phyloP scores from a whole-genome alignment of 2,113 vertebrate genomes.

The Meriones unguiculatus region DNA sequence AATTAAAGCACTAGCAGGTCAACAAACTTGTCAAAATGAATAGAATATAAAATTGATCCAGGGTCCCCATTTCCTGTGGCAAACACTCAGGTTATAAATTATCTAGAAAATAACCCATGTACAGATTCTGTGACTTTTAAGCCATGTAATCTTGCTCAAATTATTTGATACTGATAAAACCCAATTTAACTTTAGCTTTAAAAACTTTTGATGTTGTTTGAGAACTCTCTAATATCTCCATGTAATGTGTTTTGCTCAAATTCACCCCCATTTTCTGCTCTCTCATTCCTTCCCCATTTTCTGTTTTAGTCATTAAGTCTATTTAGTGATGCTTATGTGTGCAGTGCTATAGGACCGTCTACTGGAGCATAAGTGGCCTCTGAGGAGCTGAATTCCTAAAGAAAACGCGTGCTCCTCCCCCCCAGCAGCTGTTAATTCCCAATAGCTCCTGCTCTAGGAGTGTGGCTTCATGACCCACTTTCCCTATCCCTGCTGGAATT shows the following conservation, averaged over 20 bases:
- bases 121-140: not conserved
- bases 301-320: not conserved
- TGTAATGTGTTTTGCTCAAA: not conserved
- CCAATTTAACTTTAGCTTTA: not conserved
- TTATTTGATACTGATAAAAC: not conserved
- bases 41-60: not conserved
- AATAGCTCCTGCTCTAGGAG: not conserved
- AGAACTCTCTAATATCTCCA: not conserved
- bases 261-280: no score
- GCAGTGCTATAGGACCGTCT: no score
- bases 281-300: no score
- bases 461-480: not conserved
- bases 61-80: accelerated
- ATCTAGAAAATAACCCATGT: not conserved
- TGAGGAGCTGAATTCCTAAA: no score
- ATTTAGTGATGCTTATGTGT: not conserved
- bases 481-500: not conserved
- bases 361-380: not conserved
- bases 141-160: not conserved
- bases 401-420: not conserved
- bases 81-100: not conserved
- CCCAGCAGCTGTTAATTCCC: not conserved
- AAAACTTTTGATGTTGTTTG: not conserved
- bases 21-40: not conserved
- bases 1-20: not conserved